phyloP scores from a whole-genome alignment of 1,140 invertebrate species.

The Cotesia glomerata region DNA sequence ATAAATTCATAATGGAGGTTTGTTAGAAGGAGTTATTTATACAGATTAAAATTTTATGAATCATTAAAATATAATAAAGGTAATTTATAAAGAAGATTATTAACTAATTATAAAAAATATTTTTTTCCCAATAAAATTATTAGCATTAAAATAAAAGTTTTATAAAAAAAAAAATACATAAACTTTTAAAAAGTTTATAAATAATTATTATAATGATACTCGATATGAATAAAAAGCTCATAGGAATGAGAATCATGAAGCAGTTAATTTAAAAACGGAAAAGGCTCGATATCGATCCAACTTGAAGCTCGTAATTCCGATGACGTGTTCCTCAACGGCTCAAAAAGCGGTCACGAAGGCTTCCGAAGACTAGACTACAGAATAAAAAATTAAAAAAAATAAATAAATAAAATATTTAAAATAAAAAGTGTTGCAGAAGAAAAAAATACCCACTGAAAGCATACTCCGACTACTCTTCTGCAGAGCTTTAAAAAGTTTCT shows the following conservation, averaged over 20 bases:
- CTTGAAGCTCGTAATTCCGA: constrained; percentile 30
- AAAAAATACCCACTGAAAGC: neutral
- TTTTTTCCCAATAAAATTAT: too few relatives aligned
- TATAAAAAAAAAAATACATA: too few relatives aligned
- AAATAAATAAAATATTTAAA: constrained; percentile 13
- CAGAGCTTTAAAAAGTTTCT: constrained; percentile 27
- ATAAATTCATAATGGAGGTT: too few relatives aligned
- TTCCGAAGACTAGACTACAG: neutral
- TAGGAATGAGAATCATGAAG: constrained; percentile 1
- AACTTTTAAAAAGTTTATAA: too few relatives aligned
- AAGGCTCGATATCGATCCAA: constrained; percentile 50
- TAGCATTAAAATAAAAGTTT: too few relatives aligned
- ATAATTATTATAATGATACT: too few relatives aligned
- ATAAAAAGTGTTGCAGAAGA: neutral
- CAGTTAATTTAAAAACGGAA: constrained; percentile 55
- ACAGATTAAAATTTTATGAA: too few relatives aligned
- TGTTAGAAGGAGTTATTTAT: too few relatives aligned
- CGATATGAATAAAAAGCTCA: constrained; percentile 35
- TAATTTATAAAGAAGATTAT: too few relatives aligned
- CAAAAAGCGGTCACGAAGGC: constrained; percentile 17
- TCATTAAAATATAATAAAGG: too few relatives aligned
- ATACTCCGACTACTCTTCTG: neutral
- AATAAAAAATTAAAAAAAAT: constrained; percentile 12
- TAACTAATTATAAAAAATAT: too few relatives aligned
- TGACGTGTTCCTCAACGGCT: neutral